Percentiles rank a stretch among this genome's conserved stretches.
Conservation (phyloP, 2,888 invertebrate genomes). For the Stegana nigrithorax region DNA sequence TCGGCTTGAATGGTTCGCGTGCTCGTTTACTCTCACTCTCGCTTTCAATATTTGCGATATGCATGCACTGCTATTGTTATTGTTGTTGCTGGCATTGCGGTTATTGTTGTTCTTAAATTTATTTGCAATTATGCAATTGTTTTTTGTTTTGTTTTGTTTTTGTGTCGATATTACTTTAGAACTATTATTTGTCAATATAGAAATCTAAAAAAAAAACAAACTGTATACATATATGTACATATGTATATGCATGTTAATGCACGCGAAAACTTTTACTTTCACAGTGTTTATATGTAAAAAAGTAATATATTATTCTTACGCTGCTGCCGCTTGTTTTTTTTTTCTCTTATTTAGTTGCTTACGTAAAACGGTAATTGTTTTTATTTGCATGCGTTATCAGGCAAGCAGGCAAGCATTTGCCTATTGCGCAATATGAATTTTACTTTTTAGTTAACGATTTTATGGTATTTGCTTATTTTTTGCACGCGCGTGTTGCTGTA, state of each 20-base stretch:
- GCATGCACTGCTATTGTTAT: constrained; percentile 10
- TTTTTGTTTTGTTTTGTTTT: not conserved
- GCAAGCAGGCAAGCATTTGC: not conserved
- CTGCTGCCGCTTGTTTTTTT: constrained; percentile 12
- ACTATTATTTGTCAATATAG: not conserved
- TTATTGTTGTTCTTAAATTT: constrained; percentile 16
- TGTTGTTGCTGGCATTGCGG: constrained; percentile 4
- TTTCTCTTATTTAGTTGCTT: constrained; percentile 37
- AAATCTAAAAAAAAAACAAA: too few species aligned
- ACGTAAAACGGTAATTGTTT: constrained; percentile 51
- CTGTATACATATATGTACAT: too few species aligned
- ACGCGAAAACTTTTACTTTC: constrained; percentile 51
- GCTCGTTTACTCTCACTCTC: constrained; percentile 29
- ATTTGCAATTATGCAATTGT: not conserved
- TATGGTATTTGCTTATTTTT: too few species aligned
- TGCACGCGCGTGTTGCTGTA: too few species aligned
- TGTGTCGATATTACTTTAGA: not conserved
- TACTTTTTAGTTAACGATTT: too few species aligned
- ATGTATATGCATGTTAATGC: constrained; percentile 40
- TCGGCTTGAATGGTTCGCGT: not conserved
- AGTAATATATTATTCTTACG: not conserved
- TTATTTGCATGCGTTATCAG: constrained; percentile 33
- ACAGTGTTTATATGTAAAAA: constrained; percentile 1
- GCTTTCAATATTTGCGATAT: constrained; percentile 19
- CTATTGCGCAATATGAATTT: not conserved